These are phyloP conservation scores for Noctilio leporinus DNA, from an alignment of 2,113 vertebrate genomes.

Conservation along the genomic window DNA sequence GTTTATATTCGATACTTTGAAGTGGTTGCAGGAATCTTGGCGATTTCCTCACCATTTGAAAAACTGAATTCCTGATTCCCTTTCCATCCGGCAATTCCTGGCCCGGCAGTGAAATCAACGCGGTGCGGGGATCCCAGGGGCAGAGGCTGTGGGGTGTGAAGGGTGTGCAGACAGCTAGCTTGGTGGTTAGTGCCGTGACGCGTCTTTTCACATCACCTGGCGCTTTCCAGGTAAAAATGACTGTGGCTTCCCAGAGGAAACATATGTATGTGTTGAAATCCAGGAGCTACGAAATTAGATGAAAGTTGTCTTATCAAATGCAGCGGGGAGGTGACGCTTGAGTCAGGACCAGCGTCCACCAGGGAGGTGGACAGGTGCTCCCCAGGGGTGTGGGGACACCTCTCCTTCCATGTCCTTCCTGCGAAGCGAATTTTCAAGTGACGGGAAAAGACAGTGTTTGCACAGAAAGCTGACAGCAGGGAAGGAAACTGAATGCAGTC, in stretches of 20 bases:
- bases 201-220: too few species aligned
- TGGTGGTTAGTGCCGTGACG: neutral
- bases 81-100: neutral
- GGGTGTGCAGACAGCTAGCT: too few species aligned
- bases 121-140: too few species aligned
- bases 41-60: neutral
- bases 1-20: neutral
- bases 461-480: neutral
- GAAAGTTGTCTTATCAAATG: conserved; percentile 46
- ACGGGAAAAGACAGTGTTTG: neutral
- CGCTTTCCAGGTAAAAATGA: neutral
- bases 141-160: too few species aligned
- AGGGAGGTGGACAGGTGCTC: conserved; percentile 36
- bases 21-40: neutral
- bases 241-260: neutral
- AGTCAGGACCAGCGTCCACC: neutral
- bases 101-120: neutral
- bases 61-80: neutral
- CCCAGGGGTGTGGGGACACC: fast-evolving
- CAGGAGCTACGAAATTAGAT: conserved; percentile 40
- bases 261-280: conserved; percentile 27
- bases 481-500: neutral
- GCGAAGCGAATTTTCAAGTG: neutral
- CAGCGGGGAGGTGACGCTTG: conserved; percentile 24
- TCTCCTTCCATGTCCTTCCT: neutral